Evolutionary conservation across 2,797 vertebrate genomes (phyloP).

Genomic region (Scyliorhinus canicula): DNA sequence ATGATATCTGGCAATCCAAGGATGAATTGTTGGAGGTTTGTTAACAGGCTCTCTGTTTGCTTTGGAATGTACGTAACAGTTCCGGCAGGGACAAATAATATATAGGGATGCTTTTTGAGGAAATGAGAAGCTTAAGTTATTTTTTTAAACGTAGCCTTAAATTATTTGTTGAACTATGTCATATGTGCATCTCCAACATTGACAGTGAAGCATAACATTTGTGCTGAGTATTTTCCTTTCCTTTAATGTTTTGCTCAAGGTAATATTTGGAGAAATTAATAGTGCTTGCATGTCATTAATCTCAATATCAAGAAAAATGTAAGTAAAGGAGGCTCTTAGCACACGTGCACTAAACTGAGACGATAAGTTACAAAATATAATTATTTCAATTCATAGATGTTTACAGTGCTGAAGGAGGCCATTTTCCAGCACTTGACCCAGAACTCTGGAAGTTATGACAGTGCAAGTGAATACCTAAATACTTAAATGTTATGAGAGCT

Average conservation of each 20-base stretch:
- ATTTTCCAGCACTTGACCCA: too few relatives aligned
- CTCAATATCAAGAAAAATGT: not conserved
- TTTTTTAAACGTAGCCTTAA: not conserved
- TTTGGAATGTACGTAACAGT: not conserved
- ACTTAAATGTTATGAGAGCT: too few relatives aligned
- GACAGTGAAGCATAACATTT: not conserved
- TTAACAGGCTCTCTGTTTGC: not conserved
- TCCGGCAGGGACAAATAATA: not conserved
- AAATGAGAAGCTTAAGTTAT: not conserved
- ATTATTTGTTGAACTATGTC: not conserved
- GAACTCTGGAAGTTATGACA: too few relatives aligned
- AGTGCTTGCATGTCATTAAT: not conserved
- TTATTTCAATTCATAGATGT: not conserved
- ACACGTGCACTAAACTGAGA: not conserved
- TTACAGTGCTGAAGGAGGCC: too few relatives aligned
- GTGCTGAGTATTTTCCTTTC: not conserved
- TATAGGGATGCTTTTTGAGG: not conserved
- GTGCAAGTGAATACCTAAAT: too few relatives aligned
- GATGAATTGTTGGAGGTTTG: not conserved
- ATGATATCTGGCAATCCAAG: not conserved
- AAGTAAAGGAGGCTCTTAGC: not conserved
- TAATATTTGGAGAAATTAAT: not conserved
- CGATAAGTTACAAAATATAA: not conserved
- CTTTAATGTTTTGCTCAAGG: not conserved
- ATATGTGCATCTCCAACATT: not conserved